These are phyloP conservation scores for Amphilophus citrinellus DNA, from an alignment of 2,113 vertebrate species.

Conservation along the genomic window DNA sequence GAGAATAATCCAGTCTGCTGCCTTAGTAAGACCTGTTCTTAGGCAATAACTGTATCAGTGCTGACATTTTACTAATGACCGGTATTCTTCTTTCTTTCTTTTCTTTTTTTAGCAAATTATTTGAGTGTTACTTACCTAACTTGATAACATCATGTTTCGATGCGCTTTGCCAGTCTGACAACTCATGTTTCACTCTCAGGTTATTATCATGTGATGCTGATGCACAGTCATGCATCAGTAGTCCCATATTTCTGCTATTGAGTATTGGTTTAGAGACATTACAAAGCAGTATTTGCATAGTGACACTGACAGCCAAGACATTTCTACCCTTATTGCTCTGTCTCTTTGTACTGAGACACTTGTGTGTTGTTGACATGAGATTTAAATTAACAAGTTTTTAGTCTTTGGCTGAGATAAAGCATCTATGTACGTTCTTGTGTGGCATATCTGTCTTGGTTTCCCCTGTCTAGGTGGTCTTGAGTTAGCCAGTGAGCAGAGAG, in stretches of 20 bases:
- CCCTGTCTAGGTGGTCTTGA: conserved; percentile 85
- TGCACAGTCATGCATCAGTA: not conserved
- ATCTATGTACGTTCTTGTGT: not conserved
- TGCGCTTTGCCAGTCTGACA: not conserved
- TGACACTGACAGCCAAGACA: not conserved
- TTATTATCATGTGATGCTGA: not conserved
- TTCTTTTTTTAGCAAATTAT: not conserved
- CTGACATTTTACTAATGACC: not conserved
- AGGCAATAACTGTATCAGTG: not conserved
- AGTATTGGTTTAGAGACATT: not conserved
- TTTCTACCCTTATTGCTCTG: not conserved
- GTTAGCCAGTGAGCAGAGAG: conserved; percentile 83
- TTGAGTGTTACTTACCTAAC: not conserved
- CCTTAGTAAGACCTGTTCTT: not conserved
- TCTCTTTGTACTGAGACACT: not conserved
- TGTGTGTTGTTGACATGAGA: not conserved
- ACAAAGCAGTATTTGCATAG: not conserved
- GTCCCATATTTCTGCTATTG: not conserved
- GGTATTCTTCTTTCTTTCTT: not conserved
- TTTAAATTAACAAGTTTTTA: not conserved
- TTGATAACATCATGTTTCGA: not conserved
- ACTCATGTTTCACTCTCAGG: not conserved
- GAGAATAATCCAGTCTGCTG: not conserved
- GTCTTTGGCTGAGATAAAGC: no score
- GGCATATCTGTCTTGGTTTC: not conserved